Evolutionary conservation across 1,140 invertebrate species (phyloP).

Genomic region (Neodiprion virginianus): DNA sequence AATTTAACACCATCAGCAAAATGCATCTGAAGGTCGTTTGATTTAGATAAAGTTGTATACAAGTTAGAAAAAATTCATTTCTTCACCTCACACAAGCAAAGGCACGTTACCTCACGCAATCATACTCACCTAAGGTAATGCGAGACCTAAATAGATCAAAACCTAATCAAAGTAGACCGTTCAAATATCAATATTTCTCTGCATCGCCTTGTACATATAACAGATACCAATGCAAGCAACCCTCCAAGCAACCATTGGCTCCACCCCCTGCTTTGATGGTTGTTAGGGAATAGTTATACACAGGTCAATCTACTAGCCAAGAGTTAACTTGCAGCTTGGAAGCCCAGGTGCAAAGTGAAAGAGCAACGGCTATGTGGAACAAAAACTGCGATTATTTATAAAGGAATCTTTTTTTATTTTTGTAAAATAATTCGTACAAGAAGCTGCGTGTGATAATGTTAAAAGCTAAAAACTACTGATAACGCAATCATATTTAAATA

Average conservation of each 20-base stretch:
- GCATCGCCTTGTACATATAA: slow-evolving; percentile 67
- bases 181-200: slow-evolving; percentile 69
- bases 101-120: too few species aligned
- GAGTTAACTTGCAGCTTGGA: neutral
- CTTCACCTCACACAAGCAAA: too few species aligned
- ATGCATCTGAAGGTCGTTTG: too few species aligned
- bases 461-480: too few species aligned
- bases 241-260: slow-evolving; percentile 33
- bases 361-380: neutral
- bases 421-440: too few species aligned
- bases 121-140: too few species aligned
- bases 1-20: too few species aligned
- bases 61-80: too few species aligned
- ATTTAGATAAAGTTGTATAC: too few species aligned
- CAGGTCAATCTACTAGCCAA: slow-evolving; percentile 2
- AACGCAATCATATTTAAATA: too few species aligned
- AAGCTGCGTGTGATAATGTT: too few species aligned
- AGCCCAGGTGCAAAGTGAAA: neutral
- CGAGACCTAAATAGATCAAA: slow-evolving; percentile 10
- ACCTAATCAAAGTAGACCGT: slow-evolving; percentile 77
- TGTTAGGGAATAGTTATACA: slow-evolving; percentile 42
- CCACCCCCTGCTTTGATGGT: slow-evolving; percentile 42
- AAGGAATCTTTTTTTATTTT: too few species aligned
- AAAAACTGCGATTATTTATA: neutral
- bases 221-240: slow-evolving; percentile 17